These are phyloP conservation scores for Heliornis fulica DNA, from an alignment of 2,113 vertebrate genomes.

Conservation along the genomic window DNA sequence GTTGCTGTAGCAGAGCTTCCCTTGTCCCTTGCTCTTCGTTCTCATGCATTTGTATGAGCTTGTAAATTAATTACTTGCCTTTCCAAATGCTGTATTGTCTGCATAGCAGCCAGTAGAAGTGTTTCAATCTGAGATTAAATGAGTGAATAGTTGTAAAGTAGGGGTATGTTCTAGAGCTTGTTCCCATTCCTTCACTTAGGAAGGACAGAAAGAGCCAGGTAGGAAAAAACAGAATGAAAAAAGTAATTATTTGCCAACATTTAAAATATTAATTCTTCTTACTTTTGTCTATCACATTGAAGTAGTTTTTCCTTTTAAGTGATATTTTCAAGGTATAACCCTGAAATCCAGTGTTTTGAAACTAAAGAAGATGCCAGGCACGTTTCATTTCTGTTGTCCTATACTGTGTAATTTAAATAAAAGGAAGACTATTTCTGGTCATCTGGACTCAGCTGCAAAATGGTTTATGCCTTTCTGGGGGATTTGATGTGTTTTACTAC, in stretches of 20 bases:
- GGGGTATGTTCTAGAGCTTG: fast-evolving
- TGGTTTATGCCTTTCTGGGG: not conserved
- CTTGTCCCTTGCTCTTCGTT: not conserved
- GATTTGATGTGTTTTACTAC: not conserved
- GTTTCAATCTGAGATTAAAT: not conserved
- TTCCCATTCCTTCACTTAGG: not conserved
- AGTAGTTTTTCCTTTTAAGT: not conserved
- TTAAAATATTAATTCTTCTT: not conserved
- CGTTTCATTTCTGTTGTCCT: not conserved
- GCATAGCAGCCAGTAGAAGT: not conserved
- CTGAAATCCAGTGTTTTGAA: not conserved
- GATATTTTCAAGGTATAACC: not conserved
- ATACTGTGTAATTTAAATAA: not conserved
- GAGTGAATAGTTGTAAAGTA: not conserved
- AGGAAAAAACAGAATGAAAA: not conserved
- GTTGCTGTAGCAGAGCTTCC: not conserved
- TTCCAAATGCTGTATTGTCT: not conserved
- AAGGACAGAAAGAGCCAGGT: not conserved
- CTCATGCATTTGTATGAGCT: not conserved
- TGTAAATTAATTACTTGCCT: not conserved
- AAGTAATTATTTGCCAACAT: not conserved
- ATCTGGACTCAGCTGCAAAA: not conserved
- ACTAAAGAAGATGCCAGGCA: not conserved
- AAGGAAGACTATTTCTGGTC: not conserved
- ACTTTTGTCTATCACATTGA: not conserved